Percentiles rank a stretch among this genome's conserved stretches.
Conservation (phyloP, 53 echinoderm and acorn worm genomes). For the Mesocentrotus franciscanus region DNA sequence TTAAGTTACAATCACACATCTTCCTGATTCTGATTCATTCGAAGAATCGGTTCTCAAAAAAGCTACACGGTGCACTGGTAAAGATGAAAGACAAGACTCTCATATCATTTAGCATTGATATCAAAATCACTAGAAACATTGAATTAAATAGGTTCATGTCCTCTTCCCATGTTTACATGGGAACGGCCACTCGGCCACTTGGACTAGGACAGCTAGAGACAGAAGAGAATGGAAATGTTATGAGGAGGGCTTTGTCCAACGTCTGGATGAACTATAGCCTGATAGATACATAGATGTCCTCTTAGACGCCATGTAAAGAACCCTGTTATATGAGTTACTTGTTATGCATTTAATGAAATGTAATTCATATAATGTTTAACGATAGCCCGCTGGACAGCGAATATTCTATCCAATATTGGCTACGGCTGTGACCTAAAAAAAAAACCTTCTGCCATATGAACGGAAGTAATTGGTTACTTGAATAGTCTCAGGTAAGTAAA, state of each 20-base stretch:
- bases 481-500: conserved; percentile 1
- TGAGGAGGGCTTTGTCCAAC: too few species aligned
- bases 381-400: background rate
- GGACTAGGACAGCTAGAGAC: too few species aligned
- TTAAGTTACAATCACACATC: background rate
- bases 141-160: background rate
- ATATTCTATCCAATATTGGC: background rate
- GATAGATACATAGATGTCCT: too few species aligned
- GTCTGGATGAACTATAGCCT: too few species aligned
- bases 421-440: background rate
- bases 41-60: background rate
- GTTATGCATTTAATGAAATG: background rate
- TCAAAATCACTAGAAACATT: background rate
- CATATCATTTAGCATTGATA: background rate
- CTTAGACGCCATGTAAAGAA: background rate
- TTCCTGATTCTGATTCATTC: background rate
- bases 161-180: too few species aligned
- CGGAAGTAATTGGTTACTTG: background rate
- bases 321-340: background rate
- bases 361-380: background rate
- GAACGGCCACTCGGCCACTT: too few species aligned
- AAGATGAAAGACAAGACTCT: background rate
- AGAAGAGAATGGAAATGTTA: too few species aligned
- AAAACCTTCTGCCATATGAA: background rate
- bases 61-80: background rate